A percentile compares a stretch with the other conserved stretches of the same genome.
These are phyloP conservation scores for zebrafish (Danio rerio) DNA, from an alignment of 2,113 vertebrate genomes.

Conservation along the genomic window GRCz12tu NC_133181.1:36013001-36013500, in stretches of 20 bases:
- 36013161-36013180: conserved; percentile 12
- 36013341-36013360: conserved; percentile 27
- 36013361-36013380: conserved; percentile 38
- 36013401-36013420: conserved; percentile 22
- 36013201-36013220: conserved; percentile 44
- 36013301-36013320: neutral
- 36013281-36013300: conserved; percentile 50
- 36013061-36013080: conserved; percentile 48
- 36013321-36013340: conserved; percentile 35
- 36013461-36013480: conserved; percentile 20
- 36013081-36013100: conserved; percentile 54
- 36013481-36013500: conserved; percentile 31
- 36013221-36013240: conserved; percentile 42
- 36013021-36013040: conserved; percentile 49
- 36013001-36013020: conserved; percentile 25
- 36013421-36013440: conserved; percentile 37
- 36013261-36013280: conserved; percentile 48
- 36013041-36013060: conserved; percentile 38
- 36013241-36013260: conserved; percentile 50
- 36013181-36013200: conserved; percentile 30
- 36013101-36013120: conserved; percentile 42
- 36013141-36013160: conserved; percentile 42
- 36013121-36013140: conserved; percentile 47
- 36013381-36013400: conserved; percentile 12
- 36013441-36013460: conserved; percentile 17